phyloP scores from a whole-genome alignment of 2,888 invertebrate genomes.

The Aricia artaxerxes region DNA sequence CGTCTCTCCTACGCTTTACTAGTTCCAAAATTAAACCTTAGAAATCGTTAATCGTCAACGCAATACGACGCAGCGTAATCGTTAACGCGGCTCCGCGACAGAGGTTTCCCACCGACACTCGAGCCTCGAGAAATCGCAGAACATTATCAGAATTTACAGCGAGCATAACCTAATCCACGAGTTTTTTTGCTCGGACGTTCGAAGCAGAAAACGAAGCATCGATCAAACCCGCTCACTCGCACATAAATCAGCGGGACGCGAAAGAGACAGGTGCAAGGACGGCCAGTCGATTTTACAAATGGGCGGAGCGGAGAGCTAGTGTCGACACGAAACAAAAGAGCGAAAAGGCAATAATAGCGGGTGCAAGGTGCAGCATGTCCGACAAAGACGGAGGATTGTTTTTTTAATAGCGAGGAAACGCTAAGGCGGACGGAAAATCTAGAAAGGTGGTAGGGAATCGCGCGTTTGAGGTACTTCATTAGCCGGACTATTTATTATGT shows the following conservation, averaged over 20 bases:
- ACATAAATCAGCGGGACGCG: conserved; percentile 77
- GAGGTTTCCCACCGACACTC: conserved; percentile 62
- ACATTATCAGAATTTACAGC: conserved; percentile 71
- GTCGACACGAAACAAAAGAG: conserved; percentile 76
- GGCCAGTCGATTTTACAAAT: conserved; percentile 78
- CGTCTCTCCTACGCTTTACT: conserved; percentile 61
- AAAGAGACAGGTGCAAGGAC: conserved; percentile 78
- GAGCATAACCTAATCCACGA: conserved; percentile 59
- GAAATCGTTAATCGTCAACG: conserved; percentile 58
- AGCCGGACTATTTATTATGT: conserved; percentile 42
- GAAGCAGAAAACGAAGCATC: conserved; percentile 76
- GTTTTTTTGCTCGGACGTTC: conserved; percentile 62
- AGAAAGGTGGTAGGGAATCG: conserved; percentile 57
- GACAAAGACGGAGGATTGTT: conserved; percentile 58
- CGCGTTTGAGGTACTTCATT: conserved; percentile 41
- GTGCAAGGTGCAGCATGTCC: conserved; percentile 70
- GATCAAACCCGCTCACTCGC: conserved; percentile 79
- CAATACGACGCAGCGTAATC: conserved; percentile 71
- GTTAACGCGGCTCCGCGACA: conserved; percentile 72
- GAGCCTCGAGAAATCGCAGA: conserved; percentile 64
- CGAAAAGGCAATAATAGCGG: conserved; percentile 72
- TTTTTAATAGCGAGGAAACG: conserved; percentile 61
- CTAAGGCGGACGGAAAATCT: conserved; percentile 71
- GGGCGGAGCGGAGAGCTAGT: conserved; percentile 76
- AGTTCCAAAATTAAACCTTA: conserved; percentile 53